Conservation (phyloP, 2,888 invertebrate species). For the Lepetodrilus schrolli region DNA sequence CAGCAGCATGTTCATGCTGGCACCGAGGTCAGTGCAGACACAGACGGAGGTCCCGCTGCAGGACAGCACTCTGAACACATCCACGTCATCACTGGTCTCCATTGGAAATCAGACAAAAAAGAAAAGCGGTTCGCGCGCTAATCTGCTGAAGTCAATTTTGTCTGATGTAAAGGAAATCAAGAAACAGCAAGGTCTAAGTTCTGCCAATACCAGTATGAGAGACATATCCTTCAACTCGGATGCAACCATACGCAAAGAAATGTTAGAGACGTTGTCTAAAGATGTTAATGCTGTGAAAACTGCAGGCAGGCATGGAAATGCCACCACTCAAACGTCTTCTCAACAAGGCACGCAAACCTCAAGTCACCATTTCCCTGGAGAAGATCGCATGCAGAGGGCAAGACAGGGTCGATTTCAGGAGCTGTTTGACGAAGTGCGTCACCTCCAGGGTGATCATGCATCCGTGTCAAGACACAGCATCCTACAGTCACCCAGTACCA, state of each 20-base stretch:
- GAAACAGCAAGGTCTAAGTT: conserved; percentile 59
- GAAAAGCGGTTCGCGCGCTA: conserved; percentile 53
- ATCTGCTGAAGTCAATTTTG: conserved; percentile 61
- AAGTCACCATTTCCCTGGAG: conserved; percentile 59
- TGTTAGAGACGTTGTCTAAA: conserved; percentile 53
- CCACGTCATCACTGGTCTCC: conserved; percentile 60
- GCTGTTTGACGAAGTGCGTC: conserved; percentile 60
- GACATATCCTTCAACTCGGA: conserved; percentile 56
- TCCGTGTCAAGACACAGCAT: conserved; percentile 31
- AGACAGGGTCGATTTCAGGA: conserved; percentile 59
- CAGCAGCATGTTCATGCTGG: conserved; percentile 24
- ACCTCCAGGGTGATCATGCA: conserved; percentile 50
- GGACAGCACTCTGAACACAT: conserved; percentile 48
- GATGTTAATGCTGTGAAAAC: conserved; percentile 58
- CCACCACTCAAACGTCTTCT: conserved; percentile 58
- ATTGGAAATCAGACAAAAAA: conserved; percentile 63
- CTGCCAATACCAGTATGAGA: conserved; percentile 44
- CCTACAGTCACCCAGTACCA: conserved; percentile 39
- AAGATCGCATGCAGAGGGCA: conserved; percentile 53
- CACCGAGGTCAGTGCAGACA: conserved; percentile 51
- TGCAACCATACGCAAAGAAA: conserved; percentile 57
- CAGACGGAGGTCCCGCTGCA: conserved; percentile 50
- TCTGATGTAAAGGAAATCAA: conserved; percentile 67
- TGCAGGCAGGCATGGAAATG: conserved; percentile 55
- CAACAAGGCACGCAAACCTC: conserved; percentile 67